Percentiles rank a stretch among this genome's conserved stretches.
phyloP scores from a whole-genome alignment of 2,888 invertebrate genomes.

The Gordius sp. region DNA sequence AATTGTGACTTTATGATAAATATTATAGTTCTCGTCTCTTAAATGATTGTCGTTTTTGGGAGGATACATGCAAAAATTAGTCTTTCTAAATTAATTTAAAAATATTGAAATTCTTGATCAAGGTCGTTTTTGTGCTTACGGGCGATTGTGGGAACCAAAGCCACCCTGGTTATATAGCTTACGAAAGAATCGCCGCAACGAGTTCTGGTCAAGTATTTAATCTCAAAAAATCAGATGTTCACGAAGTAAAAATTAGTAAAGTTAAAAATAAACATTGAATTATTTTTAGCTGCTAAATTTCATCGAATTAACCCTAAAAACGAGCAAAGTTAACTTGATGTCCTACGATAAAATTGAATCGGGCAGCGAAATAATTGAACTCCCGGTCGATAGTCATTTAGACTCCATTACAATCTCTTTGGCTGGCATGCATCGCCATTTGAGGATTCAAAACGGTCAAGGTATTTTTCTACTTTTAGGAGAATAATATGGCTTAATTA shows the following conservation, averaged over 20 bases:
- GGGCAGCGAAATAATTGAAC: not conserved
- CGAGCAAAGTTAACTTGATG: not conserved
- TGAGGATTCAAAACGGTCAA: too few relatives aligned
- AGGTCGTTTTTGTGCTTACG: constrained; percentile 48
- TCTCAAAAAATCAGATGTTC: constrained; percentile 42
- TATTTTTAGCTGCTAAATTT: not conserved
- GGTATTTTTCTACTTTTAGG: too few relatives aligned
- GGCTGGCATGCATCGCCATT: too few relatives aligned
- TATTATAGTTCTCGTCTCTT: not conserved
- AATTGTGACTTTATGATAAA: not conserved
- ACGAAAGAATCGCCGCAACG: constrained; percentile 43
- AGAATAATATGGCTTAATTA: too few relatives aligned
- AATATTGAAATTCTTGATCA: not conserved
- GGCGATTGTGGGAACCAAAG: constrained; percentile 41
- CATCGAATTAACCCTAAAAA: not conserved
- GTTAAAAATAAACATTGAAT: not conserved
- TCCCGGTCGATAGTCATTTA: not conserved
- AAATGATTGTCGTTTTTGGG: too few relatives aligned
- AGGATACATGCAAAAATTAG: not conserved
- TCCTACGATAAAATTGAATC: not conserved
- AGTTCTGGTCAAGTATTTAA: constrained; percentile 47
- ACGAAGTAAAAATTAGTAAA: constrained; percentile 33
- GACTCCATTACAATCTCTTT: not conserved
- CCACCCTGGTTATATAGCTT: constrained; percentile 40
- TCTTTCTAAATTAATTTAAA: not conserved